Conservation (phyloP, 1,140 invertebrate species). For the Argopecten irradians region DNA sequence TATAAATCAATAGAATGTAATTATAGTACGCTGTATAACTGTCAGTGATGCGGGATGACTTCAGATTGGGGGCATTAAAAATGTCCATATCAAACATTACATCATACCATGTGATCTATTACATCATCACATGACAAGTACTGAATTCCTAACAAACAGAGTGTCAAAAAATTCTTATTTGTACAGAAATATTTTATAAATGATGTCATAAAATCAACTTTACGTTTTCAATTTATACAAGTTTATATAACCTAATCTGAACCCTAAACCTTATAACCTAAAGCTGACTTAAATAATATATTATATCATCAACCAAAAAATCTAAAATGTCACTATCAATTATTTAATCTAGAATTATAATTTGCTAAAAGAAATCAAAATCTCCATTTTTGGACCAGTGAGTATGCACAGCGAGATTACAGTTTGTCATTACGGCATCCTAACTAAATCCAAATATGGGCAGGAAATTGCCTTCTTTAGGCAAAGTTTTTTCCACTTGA, state of each 20-base stretch:
- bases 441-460: neutral
- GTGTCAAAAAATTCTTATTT: too few species aligned
- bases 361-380: too few species aligned
- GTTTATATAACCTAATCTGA: too few species aligned
- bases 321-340: too few species aligned
- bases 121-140: neutral
- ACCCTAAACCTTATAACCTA: too few species aligned
- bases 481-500: constrained; percentile 7
- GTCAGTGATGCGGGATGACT: neutral
- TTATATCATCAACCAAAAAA: too few species aligned
- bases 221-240: too few species aligned
- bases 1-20: neutral
- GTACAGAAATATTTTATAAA: too few species aligned
- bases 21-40: neutral
- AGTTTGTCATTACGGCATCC: neutral
- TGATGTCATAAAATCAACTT: too few species aligned
- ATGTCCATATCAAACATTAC: neutral
- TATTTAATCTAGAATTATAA: too few species aligned
- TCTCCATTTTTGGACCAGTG: neutral
- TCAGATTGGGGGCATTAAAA: neutral
- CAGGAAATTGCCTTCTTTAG: constrained; percentile 15
- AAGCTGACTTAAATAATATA: too few species aligned
- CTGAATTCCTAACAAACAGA: too few species aligned
- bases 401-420: neutral
- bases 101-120: neutral